Evolutionary conservation across 2,797 vertebrate genomes (phyloP).

Genomic region (Carduelis carduelis): DNA sequence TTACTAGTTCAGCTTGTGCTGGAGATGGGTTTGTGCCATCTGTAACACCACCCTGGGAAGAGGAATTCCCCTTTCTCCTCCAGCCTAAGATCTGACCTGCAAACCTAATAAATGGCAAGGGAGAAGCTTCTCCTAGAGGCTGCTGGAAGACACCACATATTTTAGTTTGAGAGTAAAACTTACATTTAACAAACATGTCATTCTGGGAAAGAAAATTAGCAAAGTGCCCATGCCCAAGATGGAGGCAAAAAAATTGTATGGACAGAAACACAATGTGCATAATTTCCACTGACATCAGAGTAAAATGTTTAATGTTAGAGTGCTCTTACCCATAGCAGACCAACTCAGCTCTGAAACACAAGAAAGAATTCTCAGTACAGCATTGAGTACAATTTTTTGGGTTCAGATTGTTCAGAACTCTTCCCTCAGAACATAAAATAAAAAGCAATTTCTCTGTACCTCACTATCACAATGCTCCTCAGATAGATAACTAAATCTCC

Average conservation of each 20-base stretch:
- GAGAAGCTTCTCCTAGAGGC: not conserved
- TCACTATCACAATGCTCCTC: not conserved
- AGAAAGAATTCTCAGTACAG: not conserved
- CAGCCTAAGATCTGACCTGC: not conserved
- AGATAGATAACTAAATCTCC: not conserved
- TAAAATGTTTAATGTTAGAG: not conserved
- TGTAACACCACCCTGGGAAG: not conserved
- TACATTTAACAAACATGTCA: not conserved
- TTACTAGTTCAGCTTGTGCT: not conserved
- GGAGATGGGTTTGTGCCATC: not conserved
- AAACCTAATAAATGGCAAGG: not conserved
- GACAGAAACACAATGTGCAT: not conserved
- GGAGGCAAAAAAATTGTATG: not conserved
- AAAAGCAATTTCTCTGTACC: not conserved
- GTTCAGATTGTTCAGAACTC: not conserved
- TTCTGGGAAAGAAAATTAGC: not conserved
- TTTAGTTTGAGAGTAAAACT: not conserved
- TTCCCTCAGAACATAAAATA: not conserved
- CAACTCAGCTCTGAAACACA: not conserved
- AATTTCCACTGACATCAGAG: accelerated
- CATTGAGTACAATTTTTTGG: accelerated
- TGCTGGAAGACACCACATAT: not conserved
- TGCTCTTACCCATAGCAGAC: not conserved
- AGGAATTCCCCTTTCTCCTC: not conserved
- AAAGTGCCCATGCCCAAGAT: not conserved